These are phyloP conservation scores for Chiloscyllium punctatum DNA, from an alignment of 2,797 vertebrate species.

Conservation along the genomic window DNA sequence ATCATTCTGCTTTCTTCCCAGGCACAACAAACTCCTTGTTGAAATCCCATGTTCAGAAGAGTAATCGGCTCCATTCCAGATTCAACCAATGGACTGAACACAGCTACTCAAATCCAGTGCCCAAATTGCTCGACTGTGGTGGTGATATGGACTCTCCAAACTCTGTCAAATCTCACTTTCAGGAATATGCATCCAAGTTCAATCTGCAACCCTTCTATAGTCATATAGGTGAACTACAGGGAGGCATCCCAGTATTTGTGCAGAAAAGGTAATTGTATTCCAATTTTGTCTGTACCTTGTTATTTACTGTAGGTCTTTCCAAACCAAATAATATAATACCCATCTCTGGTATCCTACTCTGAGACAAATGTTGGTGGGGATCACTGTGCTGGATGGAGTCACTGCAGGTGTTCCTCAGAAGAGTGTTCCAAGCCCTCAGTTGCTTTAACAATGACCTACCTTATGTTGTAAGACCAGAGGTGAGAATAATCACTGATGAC, in stretches of 20 bases:
- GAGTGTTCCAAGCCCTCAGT: too few species aligned
- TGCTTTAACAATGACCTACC: too few species aligned
- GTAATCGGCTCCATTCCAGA: constrained; percentile 11
- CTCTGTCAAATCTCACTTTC: background rate
- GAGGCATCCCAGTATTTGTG: constrained; percentile 7
- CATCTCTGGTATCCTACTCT: background rate
- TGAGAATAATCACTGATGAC: too few species aligned
- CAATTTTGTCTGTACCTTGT: background rate
- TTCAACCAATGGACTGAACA: constrained; percentile 18
- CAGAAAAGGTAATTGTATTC: constrained; percentile 8
- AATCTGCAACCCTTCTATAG: constrained; percentile 1
- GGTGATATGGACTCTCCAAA: background rate
- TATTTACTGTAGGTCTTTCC: background rate
- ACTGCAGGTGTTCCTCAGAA: too few species aligned
- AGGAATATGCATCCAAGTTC: constrained; percentile 15
- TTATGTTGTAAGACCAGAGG: too few species aligned
- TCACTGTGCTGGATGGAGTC: too few species aligned
- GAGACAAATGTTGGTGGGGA: too few species aligned
- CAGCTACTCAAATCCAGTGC: background rate
- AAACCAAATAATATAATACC: background rate
- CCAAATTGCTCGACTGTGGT: background rate
- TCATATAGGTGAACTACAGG: constrained; percentile 10
- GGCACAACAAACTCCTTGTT: constrained; percentile 18
- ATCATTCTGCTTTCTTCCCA: background rate
- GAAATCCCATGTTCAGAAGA: constrained; percentile 24